phyloP scores from a whole-genome alignment of 2,888 invertebrate species.

The Agrilus biguttatus region DNA sequence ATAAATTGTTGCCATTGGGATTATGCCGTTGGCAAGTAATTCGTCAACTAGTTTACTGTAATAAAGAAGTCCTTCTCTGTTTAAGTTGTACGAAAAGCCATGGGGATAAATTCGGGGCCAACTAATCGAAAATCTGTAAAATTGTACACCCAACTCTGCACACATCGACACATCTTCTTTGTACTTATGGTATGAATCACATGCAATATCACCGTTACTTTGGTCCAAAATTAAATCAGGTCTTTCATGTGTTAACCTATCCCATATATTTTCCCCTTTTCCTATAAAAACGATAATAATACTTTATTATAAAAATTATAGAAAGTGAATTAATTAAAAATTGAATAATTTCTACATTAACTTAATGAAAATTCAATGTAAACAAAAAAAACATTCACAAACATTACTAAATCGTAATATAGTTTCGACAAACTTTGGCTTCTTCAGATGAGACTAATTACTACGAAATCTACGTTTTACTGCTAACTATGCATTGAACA shows the following conservation, averaged over 20 bases:
- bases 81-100: slow-evolving; percentile 50
- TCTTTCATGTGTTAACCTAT: slow-evolving; percentile 34
- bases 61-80: slow-evolving; percentile 55
- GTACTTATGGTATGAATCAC: slow-evolving; percentile 54
- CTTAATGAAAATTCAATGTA: no score
- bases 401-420: no score
- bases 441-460: no score
- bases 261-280: slow-evolving; percentile 51
- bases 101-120: slow-evolving; percentile 64
- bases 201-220: slow-evolving; percentile 49
- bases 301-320: neutral
- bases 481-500: no score
- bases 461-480: no score
- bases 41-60: slow-evolving; percentile 65
- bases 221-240: slow-evolving; percentile 38
- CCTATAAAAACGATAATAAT: slow-evolving; percentile 26
- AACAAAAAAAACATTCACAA: no score
- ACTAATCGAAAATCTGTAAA: slow-evolving; percentile 59
- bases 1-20: slow-evolving; percentile 30
- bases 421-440: no score
- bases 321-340: no score
- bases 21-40: slow-evolving; percentile 41
- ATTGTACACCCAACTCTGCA: slow-evolving; percentile 44
- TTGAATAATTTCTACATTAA: no score
- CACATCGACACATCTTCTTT: slow-evolving; percentile 49